Conservation (phyloP, 2,797 vertebrate species). For the Acipenser ruthenus region DNA sequence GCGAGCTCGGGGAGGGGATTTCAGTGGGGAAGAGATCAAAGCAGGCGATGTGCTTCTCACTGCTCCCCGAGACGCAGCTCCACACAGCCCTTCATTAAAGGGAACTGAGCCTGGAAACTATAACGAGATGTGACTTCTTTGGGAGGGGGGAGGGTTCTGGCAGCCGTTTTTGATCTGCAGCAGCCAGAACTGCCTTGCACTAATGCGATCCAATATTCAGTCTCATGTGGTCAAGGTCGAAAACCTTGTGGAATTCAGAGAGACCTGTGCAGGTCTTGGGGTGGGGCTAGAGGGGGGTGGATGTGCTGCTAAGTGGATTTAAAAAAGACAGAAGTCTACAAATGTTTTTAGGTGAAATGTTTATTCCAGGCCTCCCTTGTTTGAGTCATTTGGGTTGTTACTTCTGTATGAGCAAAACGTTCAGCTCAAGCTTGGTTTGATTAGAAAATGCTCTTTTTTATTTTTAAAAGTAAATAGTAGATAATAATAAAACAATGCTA, state of each 20-base stretch:
- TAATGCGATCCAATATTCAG: conserved; percentile 11
- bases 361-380: too few relatives aligned
- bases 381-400: too few relatives aligned
- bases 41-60: conserved; percentile 64
- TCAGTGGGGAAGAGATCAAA: conserved; percentile 69
- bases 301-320: not conserved
- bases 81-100: conserved; percentile 66
- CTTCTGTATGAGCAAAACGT: too few relatives aligned
- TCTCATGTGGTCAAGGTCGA: conserved; percentile 6
- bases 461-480: too few relatives aligned
- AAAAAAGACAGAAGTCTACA: not conserved
- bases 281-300: not conserved
- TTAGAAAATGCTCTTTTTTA: too few relatives aligned
- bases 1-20: conserved; percentile 50
- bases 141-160: conserved; percentile 38
- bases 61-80: conserved; percentile 63
- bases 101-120: conserved; percentile 45
- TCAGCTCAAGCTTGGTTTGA: too few relatives aligned
- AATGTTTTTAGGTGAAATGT: not conserved
- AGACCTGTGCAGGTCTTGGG: not conserved
- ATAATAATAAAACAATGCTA: too few relatives aligned
- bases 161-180: conserved; percentile 29
- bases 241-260: not conserved
- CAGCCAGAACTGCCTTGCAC: conserved; percentile 6
- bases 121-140: conserved; percentile 33